Conservation (phyloP, 2,113 vertebrate species). For the Cygnus buccinator region DNA sequence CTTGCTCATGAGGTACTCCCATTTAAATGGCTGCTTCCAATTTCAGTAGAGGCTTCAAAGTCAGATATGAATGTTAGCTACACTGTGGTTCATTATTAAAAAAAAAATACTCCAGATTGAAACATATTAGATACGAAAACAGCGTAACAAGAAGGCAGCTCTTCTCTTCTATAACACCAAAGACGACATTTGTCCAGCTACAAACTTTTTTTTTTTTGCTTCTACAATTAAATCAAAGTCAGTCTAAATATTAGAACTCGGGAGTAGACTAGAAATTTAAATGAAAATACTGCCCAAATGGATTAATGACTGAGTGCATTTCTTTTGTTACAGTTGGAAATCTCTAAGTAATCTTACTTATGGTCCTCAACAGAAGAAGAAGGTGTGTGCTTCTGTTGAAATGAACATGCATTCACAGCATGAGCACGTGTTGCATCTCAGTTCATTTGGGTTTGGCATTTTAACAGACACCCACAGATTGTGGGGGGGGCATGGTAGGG, state of each 20-base stretch:
- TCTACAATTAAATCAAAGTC: not conserved
- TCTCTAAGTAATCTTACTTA: not conserved
- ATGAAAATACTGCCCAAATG: not conserved
- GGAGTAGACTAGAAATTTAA: not conserved
- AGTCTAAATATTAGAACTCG: not conserved
- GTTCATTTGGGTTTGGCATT: constrained; percentile 7
- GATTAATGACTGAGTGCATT: not conserved
- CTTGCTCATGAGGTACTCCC: not conserved
- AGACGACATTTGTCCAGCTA: not conserved
- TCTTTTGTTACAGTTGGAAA: not conserved
- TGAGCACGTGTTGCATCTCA: not conserved
- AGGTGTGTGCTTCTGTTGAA: not conserved
- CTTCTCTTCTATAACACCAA: not conserved
- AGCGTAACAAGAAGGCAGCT: not conserved
- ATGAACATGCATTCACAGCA: not conserved
- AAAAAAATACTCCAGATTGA: not conserved
- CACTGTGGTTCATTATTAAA: not conserved
- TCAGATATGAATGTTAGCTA: not conserved
- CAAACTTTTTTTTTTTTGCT: not conserved
- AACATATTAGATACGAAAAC: not conserved
- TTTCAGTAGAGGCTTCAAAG: not conserved
- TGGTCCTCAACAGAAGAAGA: not conserved
- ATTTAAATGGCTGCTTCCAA: not conserved
- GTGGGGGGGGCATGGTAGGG: too few species aligned
- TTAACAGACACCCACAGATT: not conserved